Conservation (phyloP, 2,113 vertebrate genomes). For the Plectropomus leopardus region DNA sequence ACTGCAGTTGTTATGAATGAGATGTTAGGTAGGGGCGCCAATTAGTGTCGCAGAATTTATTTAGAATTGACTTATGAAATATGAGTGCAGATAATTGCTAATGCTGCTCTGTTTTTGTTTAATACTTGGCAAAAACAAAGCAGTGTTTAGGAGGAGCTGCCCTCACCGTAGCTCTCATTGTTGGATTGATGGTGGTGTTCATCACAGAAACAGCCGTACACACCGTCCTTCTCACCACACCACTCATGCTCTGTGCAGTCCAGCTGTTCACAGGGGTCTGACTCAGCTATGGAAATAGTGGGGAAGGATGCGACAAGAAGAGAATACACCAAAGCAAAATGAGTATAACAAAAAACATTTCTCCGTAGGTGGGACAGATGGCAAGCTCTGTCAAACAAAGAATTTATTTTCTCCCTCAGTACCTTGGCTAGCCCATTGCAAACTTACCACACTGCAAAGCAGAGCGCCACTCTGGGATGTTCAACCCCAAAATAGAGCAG, state of each 20-base stretch:
- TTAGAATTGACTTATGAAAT: no score
- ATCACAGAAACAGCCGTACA: slow-evolving; percentile 81
- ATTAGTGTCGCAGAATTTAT: no score
- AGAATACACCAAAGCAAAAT: neutral
- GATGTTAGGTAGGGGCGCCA: no score
- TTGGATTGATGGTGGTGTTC: slow-evolving; percentile 45
- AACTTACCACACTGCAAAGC: slow-evolving; percentile 68
- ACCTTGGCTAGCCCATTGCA: neutral
- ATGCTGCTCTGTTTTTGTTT: no score
- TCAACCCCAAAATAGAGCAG: slow-evolving; percentile 42
- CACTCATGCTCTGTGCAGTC: slow-evolving; percentile 77
- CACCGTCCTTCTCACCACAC: slow-evolving; percentile 78
- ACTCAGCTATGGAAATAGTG: slow-evolving; percentile 31
- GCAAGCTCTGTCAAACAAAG: neutral
- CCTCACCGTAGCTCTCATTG: slow-evolving; percentile 62
- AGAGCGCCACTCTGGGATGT: slow-evolving; percentile 62
- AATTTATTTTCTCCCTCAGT: neutral
- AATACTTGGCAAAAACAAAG: neutral
- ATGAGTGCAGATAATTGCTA: no score
- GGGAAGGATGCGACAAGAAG: neutral
- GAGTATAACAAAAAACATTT: no score
- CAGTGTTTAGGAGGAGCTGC: neutral
- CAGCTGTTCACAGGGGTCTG: slow-evolving; percentile 71
- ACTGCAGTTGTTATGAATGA: no score
- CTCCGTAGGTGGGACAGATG: no score